Evolutionary conservation across 2,113 vertebrate genomes (phyloP).

Genomic region (Thunnus thynnus): DNA sequence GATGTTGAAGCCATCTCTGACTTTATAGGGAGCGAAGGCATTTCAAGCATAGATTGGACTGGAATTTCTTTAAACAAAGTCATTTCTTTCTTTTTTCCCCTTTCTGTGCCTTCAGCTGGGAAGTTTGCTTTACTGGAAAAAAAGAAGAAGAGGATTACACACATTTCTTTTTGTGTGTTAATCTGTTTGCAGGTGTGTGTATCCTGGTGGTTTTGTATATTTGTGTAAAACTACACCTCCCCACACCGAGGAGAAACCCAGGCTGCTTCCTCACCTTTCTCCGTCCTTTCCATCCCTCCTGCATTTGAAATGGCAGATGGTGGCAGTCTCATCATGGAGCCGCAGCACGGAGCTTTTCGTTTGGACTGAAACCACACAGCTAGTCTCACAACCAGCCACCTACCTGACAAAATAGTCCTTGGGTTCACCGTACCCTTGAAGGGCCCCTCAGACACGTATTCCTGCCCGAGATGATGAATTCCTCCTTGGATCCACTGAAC

Average conservation of each 20-base stretch:
- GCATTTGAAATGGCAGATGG: slow-evolving; percentile 49
- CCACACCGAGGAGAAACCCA: slow-evolving; percentile 12
- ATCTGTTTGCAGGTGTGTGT: neutral
- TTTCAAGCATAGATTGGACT: slow-evolving; percentile 50
- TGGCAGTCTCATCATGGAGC: slow-evolving; percentile 18
- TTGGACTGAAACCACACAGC: slow-evolving; percentile 52
- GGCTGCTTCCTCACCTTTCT: slow-evolving; percentile 18
- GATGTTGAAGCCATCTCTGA: slow-evolving; percentile 71
- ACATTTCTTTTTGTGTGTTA: neutral
- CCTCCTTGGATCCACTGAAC: slow-evolving; percentile 89
- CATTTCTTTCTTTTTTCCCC: slow-evolving; percentile 20
- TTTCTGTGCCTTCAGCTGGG: slow-evolving; percentile 49
- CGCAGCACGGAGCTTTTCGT: slow-evolving; percentile 43
- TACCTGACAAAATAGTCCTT: slow-evolving; percentile 39
- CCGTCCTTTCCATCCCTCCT: slow-evolving; percentile 30
- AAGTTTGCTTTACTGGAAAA: slow-evolving; percentile 14
- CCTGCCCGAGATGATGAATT: slow-evolving; percentile 92
- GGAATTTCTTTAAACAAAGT: slow-evolving; percentile 62
- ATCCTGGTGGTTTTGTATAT: neutral
- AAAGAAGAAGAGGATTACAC: slow-evolving; percentile 5
- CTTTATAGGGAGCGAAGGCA: slow-evolving; percentile 62
- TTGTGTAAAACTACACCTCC: slow-evolving; percentile 11
- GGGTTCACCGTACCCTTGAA: slow-evolving; percentile 45
- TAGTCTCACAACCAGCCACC: slow-evolving; percentile 13
- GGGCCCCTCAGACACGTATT: slow-evolving; percentile 43